Conservation (phyloP, 2,888 invertebrate species). For the Cheiracanthium punctorium region DNA sequence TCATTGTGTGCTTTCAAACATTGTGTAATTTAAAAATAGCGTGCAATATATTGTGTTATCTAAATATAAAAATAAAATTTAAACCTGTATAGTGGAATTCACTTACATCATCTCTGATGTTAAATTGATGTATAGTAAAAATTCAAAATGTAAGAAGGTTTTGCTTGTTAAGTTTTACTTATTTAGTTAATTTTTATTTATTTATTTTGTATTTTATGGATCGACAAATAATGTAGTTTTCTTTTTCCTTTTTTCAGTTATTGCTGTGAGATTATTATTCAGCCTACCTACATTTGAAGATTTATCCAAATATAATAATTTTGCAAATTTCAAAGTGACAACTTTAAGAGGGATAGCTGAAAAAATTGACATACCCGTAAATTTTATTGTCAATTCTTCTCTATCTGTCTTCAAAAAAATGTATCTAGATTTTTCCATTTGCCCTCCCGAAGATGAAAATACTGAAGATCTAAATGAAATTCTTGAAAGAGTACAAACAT, state of each 20-base stretch:
- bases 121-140: too few relatives aligned
- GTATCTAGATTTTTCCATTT: slow-evolving; percentile 37
- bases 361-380: slow-evolving; percentile 17
- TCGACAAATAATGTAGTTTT: too few relatives aligned
- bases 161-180: too few relatives aligned
- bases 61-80: too few relatives aligned
- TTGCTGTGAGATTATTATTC: slow-evolving; percentile 28
- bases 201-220: too few relatives aligned
- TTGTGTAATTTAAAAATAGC: too few relatives aligned
- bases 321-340: slow-evolving; percentile 33
- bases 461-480: neutral
- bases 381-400: slow-evolving; percentile 39
- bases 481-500: slow-evolving; percentile 22
- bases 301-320: neutral
- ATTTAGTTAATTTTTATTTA: too few relatives aligned
- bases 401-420: slow-evolving; percentile 22
- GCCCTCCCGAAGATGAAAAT: slow-evolving; percentile 9
- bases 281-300: slow-evolving; percentile 8
- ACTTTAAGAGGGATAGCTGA: slow-evolving; percentile 31
- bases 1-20: too few relatives aligned
- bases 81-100: too few relatives aligned
- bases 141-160: too few relatives aligned
- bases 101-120: too few relatives aligned
- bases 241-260: slow-evolving; percentile 16
- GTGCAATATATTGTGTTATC: too few relatives aligned